These are phyloP conservation scores for Rhinichthys klamathensis DNA, from an alignment of 2,113 vertebrate genomes.

Conservation along the genomic window DNA sequence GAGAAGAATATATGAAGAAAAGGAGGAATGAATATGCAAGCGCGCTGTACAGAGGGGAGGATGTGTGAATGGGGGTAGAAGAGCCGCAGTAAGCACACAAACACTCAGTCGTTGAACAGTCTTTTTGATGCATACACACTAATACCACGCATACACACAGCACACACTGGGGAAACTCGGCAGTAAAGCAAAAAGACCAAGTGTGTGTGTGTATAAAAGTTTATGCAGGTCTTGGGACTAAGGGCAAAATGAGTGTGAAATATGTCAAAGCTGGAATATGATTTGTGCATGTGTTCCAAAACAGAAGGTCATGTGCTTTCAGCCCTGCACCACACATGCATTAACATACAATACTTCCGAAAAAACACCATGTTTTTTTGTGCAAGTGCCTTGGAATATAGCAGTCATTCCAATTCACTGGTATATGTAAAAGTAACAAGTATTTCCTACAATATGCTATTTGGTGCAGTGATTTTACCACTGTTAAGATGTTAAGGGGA, in stretches of 20 bases:
- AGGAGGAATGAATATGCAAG: slow-evolving; percentile 2
- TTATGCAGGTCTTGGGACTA: slow-evolving; percentile 16
- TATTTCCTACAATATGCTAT: background rate
- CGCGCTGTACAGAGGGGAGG: background rate
- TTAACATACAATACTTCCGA: background rate
- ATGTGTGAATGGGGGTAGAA: background rate
- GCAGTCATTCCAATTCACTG: background rate
- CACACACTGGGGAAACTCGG: background rate
- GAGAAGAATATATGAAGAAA: slow-evolving; percentile 20
- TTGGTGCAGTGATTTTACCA: background rate
- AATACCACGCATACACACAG: background rate
- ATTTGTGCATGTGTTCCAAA: slow-evolving; percentile 25
- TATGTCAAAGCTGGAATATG: slow-evolving; percentile 43
- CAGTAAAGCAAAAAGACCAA: background rate
- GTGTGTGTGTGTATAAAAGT: background rate
- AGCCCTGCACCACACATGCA: background rate
- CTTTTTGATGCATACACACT: background rate
- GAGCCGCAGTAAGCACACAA: slow-evolving; percentile 17
- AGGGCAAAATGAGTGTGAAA: slow-evolving; percentile 41
- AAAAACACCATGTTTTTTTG: background rate
- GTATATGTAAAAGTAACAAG: background rate
- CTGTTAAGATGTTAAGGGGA: too few relatives aligned
- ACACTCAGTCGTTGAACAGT: slow-evolving; percentile 7
- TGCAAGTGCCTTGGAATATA: background rate
- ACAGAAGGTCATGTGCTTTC: slow-evolving; percentile 36